Base-by-base conservation (phyloP, 2,113 vertebrate genomes). In the Bombycilla garrulus region DNA sequence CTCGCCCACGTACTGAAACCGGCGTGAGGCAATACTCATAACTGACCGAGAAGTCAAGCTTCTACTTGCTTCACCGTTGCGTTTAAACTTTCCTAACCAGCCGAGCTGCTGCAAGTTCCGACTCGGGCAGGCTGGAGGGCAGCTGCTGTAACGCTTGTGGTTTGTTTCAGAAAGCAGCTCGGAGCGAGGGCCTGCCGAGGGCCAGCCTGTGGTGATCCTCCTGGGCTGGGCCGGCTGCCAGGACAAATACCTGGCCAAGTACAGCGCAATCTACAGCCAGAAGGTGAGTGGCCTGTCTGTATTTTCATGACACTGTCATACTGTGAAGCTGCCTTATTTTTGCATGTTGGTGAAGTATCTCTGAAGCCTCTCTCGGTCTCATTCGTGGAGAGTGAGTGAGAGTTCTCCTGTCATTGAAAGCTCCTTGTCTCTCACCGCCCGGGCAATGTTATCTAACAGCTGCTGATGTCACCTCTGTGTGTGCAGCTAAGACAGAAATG, bases 161-260 rank as follows among this genome's bases (percentile, higher is more conserved):
- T 95, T 36, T 88, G 36, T 98, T 98, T 81, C 97, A 98, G 98
- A 79, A 70, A 53, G 80, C n/a, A 35, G 64, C 25, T 2, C 66
- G 2, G 97, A 96, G 97, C 97, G 79, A 36, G 98, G 36, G 33
- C 65, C 18, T 2, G 72, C 62, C 18, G 62, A 48, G 3, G 44
- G n/a, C 10, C 97, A 69, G 94, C 99, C 99, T 2, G 98, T 99
- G 85, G 99, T 99, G 92, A 98, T 99, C 80, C 98, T 99, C 31
- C 86, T 99, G 11, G 99, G 99, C n/a, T 99, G 99, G 99, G 99
- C 98, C 48, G 99, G 99, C 51, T 99, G 99, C 95, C 98, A 96
- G 44, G 99, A 99, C 97, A 99, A 98, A 85, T 97, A 99, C 83
- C 98, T 99, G 54, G 98, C 98, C 78, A 99, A 99, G 85, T 99